Percentiles rank a stretch among this genome's conserved stretches.
Evolutionary conservation across 2,113 vertebrate genomes (phyloP).

Genomic region (Myxocyprinus asiaticus): DNA sequence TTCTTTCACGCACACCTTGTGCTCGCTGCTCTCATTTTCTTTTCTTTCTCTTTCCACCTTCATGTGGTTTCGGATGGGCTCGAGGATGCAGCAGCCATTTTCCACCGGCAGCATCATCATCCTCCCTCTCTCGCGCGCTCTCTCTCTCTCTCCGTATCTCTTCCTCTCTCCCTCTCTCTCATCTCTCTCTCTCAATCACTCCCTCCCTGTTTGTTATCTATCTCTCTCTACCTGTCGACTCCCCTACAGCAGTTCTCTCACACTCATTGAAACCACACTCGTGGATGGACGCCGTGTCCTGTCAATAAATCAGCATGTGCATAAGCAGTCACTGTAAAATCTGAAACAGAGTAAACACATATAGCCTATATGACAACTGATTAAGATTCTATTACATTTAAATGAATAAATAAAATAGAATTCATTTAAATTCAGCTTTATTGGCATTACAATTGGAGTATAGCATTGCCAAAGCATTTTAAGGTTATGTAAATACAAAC

Average conservation of each 20-base stretch:
- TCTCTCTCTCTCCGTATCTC: conserved; percentile 12
- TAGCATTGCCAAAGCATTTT: too few species aligned
- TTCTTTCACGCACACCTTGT: conserved; percentile 55
- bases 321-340: too few species aligned
- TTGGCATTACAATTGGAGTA: too few species aligned
- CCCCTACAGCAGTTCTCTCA: conserved; percentile 62
- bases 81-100: conserved; percentile 84
- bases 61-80: conserved; percentile 77
- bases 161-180: conserved; percentile 44
- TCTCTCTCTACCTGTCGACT: conserved; percentile 69
- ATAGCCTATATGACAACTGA: too few species aligned
- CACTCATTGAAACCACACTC: conserved; percentile 5
- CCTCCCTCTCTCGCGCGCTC: conserved; percentile 44
- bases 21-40: conserved; percentile 71
- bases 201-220: too few species aligned
- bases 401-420: too few species aligned
- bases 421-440: too few species aligned
- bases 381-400: too few species aligned
- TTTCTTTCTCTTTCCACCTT: conserved; percentile 75
- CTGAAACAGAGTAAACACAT: too few species aligned
- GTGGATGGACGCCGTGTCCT: conserved; percentile 36
- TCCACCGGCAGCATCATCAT: conserved; percentile 76
- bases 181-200: too few species aligned
- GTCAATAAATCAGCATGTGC: too few species aligned
- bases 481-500: too few species aligned